phyloP scores from a whole-genome alignment of 2,797 vertebrate species.

The Acestrorhynchus altus region DNA sequence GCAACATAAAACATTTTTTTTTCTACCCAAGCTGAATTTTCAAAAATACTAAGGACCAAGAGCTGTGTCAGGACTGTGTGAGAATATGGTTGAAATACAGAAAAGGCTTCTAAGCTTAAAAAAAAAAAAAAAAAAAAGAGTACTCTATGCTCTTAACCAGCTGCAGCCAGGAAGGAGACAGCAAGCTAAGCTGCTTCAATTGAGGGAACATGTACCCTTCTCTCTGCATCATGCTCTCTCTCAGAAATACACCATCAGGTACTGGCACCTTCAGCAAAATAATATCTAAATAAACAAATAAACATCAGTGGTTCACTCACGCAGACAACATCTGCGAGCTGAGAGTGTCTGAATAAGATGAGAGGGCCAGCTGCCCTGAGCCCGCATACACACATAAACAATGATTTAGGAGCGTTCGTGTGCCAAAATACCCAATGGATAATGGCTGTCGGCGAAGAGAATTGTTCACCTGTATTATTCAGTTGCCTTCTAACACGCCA shows the following conservation, averaged over 20 bases:
- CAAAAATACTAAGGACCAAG: too few relatives aligned
- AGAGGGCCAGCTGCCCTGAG: constrained; percentile 38
- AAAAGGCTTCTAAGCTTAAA: neutral
- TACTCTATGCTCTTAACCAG: constrained; percentile 7
- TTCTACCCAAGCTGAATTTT: too few relatives aligned
- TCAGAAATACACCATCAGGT: constrained; percentile 67
- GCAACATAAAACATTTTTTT: too few relatives aligned
- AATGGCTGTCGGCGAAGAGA: constrained; percentile 14
- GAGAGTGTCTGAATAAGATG: constrained; percentile 31
- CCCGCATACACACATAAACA: constrained; percentile 27
- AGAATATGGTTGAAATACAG: neutral
- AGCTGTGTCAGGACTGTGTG: too few relatives aligned
- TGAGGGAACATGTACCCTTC: constrained; percentile 68
- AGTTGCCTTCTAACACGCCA: neutral
- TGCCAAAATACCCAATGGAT: constrained; percentile 41
- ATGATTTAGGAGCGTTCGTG: constrained; percentile 32
- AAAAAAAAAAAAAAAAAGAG: too few relatives aligned
- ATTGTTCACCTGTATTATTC: constrained; percentile 40
- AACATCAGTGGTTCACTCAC: constrained; percentile 63
- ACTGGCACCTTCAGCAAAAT: constrained; percentile 40
- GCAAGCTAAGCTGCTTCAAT: constrained; percentile 38
- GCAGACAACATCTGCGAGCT: constrained; percentile 46
- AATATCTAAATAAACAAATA: constrained; percentile 43
- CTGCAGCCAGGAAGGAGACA: constrained; percentile 13
- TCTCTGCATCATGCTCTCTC: constrained; percentile 68